These are phyloP conservation scores for Cheirogaleus major DNA, from an alignment of 2,797 vertebrate genomes.

Conservation along the genomic window DNA sequence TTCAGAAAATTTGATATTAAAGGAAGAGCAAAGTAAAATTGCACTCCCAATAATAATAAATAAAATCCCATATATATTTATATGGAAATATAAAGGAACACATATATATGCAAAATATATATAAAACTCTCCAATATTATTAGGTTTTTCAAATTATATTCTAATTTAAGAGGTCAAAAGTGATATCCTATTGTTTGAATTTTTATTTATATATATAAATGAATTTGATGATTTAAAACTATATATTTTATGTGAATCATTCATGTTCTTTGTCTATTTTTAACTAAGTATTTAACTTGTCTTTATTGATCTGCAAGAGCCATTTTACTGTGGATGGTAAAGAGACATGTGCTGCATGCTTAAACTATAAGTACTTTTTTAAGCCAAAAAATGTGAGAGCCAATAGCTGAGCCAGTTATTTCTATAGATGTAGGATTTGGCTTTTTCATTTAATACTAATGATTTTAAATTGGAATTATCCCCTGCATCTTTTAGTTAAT, in stretches of 20 bases:
- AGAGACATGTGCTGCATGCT: background rate
- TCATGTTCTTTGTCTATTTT: background rate
- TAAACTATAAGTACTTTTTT: background rate
- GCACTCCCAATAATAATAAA: background rate
- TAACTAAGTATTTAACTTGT: background rate
- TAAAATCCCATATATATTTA: background rate
- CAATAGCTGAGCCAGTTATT: background rate
- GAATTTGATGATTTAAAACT: background rate
- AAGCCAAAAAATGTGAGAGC: background rate
- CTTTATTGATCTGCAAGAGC: background rate
- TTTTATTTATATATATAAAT: background rate
- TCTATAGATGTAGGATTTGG: background rate
- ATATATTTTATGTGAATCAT: background rate
- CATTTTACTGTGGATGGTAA: background rate
- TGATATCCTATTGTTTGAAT: background rate
- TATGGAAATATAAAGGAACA: background rate
- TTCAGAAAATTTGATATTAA: background rate
- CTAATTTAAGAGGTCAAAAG: background rate
- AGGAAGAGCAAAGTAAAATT: background rate
- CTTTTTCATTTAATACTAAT: background rate
- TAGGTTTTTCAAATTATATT: background rate
- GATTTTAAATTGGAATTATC: background rate
- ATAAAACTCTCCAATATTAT: background rate
- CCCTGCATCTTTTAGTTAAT: background rate
- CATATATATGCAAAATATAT: background rate